A percentile compares a stretch with the other conserved stretches of the same genome.
These are phyloP conservation scores for Willisornis vidua DNA, from an alignment of 2,113 vertebrate species.

Conservation along the genomic window DNA sequence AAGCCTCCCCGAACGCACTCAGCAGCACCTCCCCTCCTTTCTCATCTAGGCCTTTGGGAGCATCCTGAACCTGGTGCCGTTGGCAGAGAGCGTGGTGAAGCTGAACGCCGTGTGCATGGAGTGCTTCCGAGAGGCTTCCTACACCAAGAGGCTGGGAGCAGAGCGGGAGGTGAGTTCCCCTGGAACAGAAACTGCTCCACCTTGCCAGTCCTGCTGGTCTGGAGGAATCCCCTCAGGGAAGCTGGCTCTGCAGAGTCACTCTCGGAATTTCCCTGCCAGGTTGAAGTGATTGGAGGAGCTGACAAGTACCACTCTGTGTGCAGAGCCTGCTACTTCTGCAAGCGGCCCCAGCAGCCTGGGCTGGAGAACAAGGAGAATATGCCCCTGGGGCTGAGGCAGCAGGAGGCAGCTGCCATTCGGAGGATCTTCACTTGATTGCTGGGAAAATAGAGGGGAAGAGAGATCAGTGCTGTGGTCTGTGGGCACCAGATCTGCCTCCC, in stretches of 20 bases:
- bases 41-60: conserved; percentile 83
- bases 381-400: conserved; percentile 25
- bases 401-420: conserved; percentile 31
- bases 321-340: conserved; percentile 84
- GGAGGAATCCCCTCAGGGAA: background rate
- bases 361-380: conserved; percentile 82
- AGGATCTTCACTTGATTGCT: conserved; percentile 80
- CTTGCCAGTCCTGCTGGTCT: background rate
- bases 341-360: background rate
- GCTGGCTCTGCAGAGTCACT: background rate
- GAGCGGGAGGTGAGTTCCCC: conserved; percentile 86
- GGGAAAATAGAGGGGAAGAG: background rate
- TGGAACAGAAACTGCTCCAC: background rate
- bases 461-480: background rate
- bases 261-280: conserved; percentile 62
- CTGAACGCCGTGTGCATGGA: conserved; percentile 95
- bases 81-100: conserved; percentile 96
- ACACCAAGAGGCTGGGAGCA: conserved; percentile 90
- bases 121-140: conserved; percentile 92
- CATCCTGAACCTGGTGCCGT: conserved; percentile 90
- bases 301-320: conserved; percentile 96
- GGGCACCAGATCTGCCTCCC: background rate
- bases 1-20: fast-evolving
- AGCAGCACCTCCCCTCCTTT: background rate
- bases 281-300: conserved; percentile 94